Percentiles rank a stretch among this genome's conserved stretches.
phyloP scores from a whole-genome alignment of 2,888 invertebrate genomes.

The Acrobasis consociella region DNA sequence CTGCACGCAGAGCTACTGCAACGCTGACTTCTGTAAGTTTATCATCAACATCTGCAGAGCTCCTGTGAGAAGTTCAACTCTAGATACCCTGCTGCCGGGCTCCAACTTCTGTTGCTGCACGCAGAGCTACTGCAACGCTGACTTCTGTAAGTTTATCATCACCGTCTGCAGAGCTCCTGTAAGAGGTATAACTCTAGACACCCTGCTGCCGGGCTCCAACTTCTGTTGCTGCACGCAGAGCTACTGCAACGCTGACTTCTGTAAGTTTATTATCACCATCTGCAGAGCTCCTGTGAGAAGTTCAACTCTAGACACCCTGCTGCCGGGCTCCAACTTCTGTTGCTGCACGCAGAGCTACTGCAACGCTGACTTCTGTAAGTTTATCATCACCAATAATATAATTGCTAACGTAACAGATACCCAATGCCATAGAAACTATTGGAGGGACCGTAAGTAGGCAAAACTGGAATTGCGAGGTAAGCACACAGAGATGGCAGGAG shows the following conservation, averaged over 20 bases:
- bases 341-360: slow-evolving; percentile 92
- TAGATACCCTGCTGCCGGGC: slow-evolving; percentile 67
- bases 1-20: slow-evolving; percentile 90
- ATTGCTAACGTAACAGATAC: too few species aligned
- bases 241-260: slow-evolving; percentile 88
- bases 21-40: slow-evolving; percentile 83
- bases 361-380: slow-evolving; percentile 85
- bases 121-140: slow-evolving; percentile 89
- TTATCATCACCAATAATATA: neutral
- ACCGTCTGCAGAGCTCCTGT: slow-evolving; percentile 54
- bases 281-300: slow-evolving; percentile 67
- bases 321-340: slow-evolving; percentile 88
- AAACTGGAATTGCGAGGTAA: too few species aligned
- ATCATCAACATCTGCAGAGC: slow-evolving; percentile 48
- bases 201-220: slow-evolving; percentile 82
- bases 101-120: slow-evolving; percentile 93
- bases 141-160: slow-evolving; percentile 68
- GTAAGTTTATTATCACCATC: slow-evolving; percentile 46
- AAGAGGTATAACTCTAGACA: slow-evolving; percentile 72
- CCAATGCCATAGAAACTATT: too few species aligned
- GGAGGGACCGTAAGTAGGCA: too few species aligned
- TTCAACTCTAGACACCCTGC: slow-evolving; percentile 64
- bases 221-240: slow-evolving; percentile 93
- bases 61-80: slow-evolving; percentile 73
- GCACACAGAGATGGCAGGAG: too few species aligned